Percentiles rank a stretch among this genome's conserved stretches.
These are phyloP conservation scores for Elephas maximus DNA, from an alignment of 2,113 vertebrate species.

Conservation along the genomic window DNA sequence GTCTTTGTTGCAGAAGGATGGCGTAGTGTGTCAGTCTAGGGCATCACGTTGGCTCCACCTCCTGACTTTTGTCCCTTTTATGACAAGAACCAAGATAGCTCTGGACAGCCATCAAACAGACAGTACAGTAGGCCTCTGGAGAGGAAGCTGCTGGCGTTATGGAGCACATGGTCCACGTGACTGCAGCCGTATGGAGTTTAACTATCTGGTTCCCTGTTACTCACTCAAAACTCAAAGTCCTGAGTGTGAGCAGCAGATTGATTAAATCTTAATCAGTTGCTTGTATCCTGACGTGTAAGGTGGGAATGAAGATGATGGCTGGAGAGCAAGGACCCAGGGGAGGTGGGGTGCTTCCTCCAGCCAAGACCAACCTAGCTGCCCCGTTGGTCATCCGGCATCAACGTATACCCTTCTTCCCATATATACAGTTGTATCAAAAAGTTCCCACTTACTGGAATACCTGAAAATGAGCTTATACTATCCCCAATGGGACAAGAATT, in stretches of 20 bases:
- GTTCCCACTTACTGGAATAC: background rate
- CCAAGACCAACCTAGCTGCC: no score
- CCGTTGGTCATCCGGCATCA: background rate
- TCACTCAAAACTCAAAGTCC: background rate
- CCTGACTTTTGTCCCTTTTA: no score
- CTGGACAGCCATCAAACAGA: background rate
- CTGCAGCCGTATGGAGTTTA: background rate
- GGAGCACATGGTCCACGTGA: fast-evolving
- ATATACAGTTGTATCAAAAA: background rate
- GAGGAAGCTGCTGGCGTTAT: background rate
- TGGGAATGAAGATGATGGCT: background rate
- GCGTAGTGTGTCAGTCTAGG: no score
- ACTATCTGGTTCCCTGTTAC: background rate
- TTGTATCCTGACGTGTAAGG: background rate
- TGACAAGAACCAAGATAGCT: background rate
- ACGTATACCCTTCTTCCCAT: background rate
- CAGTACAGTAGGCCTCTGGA: fast-evolving
- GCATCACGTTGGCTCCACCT: no score
- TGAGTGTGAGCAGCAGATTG: background rate
- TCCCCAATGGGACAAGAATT: background rate
- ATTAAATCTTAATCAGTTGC: background rate
- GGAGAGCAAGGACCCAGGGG: background rate
- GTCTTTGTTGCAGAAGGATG: no score
- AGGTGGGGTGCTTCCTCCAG: no score
- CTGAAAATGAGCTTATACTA: background rate